Percentiles rank a stretch among this genome's conserved stretches.
These are phyloP conservation scores for Scaptomyza flava DNA, from an alignment of 2,888 invertebrate species.

Conservation along the genomic window DNA sequence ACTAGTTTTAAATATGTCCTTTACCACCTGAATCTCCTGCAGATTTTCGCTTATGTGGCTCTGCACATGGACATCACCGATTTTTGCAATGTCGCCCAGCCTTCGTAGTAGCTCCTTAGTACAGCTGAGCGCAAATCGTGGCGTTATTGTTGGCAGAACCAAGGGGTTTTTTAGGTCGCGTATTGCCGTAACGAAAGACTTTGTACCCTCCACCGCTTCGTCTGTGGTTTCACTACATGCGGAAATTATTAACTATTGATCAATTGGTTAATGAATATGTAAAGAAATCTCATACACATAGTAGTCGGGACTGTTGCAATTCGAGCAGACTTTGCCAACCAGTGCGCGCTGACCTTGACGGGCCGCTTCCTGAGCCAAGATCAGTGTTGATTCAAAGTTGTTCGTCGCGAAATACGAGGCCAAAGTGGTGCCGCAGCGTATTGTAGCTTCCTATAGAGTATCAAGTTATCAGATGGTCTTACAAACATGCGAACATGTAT, in stretches of 20 bases:
- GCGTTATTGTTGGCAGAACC: slow-evolving; percentile 92
- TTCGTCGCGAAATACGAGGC: slow-evolving; percentile 95
- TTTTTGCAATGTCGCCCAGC: slow-evolving; percentile 88
- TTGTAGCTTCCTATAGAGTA: slow-evolving; percentile 87
- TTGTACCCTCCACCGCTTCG: slow-evolving; percentile 87
- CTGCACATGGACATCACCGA: slow-evolving; percentile 90
- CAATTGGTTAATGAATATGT: background rate
- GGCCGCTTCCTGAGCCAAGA: slow-evolving; percentile 89
- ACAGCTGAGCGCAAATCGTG: slow-evolving; percentile 93
- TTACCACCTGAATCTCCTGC: slow-evolving; percentile 89
- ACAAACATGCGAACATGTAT: background rate
- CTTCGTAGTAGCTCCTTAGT: slow-evolving; percentile 88
- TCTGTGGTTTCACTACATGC: slow-evolving; percentile 87
- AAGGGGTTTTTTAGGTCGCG: slow-evolving; percentile 86
- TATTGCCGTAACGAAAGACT: slow-evolving; percentile 87
- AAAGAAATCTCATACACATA: slow-evolving; percentile 77
- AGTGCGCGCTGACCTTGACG: slow-evolving; percentile 91
- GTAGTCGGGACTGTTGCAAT: slow-evolving; percentile 81
- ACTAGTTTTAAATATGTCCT: slow-evolving; percentile 85
- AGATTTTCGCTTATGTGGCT: slow-evolving; percentile 94
- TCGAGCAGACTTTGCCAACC: slow-evolving; percentile 90
- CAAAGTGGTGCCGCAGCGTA: slow-evolving; percentile 93
- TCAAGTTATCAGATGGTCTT: slow-evolving; percentile 39
- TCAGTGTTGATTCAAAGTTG: slow-evolving; percentile 88
- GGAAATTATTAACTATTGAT: background rate